phyloP scores from a whole-genome alignment of 2,888 invertebrate genomes.

The Himalopsyche tibetana region DNA sequence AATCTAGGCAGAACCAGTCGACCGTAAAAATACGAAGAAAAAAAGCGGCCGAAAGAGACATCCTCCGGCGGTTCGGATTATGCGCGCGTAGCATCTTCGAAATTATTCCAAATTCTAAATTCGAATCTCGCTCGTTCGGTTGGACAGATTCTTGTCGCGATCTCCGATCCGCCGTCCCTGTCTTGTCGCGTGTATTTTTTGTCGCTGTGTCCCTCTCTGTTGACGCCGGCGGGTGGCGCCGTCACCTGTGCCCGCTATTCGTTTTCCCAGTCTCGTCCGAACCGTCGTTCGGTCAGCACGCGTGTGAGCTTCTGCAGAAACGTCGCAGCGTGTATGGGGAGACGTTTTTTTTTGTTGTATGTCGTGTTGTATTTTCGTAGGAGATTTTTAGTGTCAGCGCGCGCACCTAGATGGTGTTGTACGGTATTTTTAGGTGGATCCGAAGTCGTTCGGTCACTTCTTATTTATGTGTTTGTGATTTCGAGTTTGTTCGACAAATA shows the following conservation, averaged over 20 bases:
- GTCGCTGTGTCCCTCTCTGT: conserved; percentile 61
- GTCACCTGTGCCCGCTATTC: conserved; percentile 57
- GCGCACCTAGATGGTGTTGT: conserved; percentile 58
- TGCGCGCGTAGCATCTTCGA: conserved; percentile 42
- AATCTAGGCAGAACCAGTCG: conserved; percentile 5
- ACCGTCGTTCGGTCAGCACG: conserved; percentile 83
- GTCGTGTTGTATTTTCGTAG: conserved; percentile 26
- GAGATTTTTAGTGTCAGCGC: conserved; percentile 49
- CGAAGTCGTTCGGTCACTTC: conserved; percentile 43
- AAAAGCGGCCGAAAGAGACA: conserved; percentile 37
- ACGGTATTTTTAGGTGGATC: conserved; percentile 46
- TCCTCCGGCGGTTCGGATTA: conserved; percentile 24
- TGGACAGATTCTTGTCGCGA: conserved; percentile 54
- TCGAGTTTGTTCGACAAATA: background rate
- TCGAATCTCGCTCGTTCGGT: conserved; percentile 43
- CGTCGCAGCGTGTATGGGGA: conserved; percentile 17
- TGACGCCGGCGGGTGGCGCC: conserved; percentile 60
- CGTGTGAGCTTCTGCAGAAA: conserved; percentile 73
- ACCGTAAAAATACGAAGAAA: conserved; percentile 12
- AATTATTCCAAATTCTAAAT: conserved; percentile 42
- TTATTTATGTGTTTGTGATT: conserved; percentile 11
- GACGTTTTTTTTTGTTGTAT: conserved; percentile 39
- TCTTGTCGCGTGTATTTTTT: conserved; percentile 59
- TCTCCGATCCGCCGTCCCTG: conserved; percentile 54
- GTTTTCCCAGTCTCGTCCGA: conserved; percentile 65